phyloP scores from a whole-genome alignment of 2,113 vertebrate genomes.

The Nannobrachium achirus region DNA sequence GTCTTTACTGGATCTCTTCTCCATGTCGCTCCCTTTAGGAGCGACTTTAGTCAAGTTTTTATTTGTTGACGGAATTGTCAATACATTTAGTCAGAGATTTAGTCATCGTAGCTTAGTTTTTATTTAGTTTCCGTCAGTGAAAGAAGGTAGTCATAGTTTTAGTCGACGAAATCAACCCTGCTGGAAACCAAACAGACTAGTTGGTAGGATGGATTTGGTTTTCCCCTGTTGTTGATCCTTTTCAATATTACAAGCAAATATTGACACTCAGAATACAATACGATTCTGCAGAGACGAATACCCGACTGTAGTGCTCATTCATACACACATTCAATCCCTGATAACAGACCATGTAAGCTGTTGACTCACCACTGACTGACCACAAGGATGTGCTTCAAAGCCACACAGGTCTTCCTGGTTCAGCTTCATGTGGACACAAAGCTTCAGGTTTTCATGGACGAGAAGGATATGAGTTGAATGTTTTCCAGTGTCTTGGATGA shows the following conservation, averaged over 20 bases:
- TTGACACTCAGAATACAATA: constrained; percentile 22
- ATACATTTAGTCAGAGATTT: too few species aligned
- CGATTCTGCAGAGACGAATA: not conserved
- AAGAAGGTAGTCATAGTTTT: too few species aligned
- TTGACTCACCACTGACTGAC: constrained; percentile 7
- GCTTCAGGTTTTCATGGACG: not conserved
- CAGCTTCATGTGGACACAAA: not conserved
- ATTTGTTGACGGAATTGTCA: too few species aligned
- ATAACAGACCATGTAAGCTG: constrained; percentile 15
- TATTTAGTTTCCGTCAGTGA: too few species aligned
- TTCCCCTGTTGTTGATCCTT: too few species aligned
- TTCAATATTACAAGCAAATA: constrained; percentile 30
- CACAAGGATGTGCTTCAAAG: not conserved
- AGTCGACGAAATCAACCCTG: too few species aligned
- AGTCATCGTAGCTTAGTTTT: too few species aligned
- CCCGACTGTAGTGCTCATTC: not conserved
- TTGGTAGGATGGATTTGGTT: too few species aligned
- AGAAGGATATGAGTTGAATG: not conserved
- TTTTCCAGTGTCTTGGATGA: not conserved
- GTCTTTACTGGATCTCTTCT: too few species aligned
- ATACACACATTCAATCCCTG: not conserved
- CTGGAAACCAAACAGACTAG: too few species aligned
- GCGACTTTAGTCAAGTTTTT: too few species aligned
- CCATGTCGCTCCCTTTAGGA: too few species aligned
- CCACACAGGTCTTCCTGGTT: not conserved